Percentiles rank a stretch among this genome's conserved stretches.
These are phyloP conservation scores for Parapsyche elsis DNA, from an alignment of 1,140 invertebrate species.

Conservation along the genomic window DNA sequence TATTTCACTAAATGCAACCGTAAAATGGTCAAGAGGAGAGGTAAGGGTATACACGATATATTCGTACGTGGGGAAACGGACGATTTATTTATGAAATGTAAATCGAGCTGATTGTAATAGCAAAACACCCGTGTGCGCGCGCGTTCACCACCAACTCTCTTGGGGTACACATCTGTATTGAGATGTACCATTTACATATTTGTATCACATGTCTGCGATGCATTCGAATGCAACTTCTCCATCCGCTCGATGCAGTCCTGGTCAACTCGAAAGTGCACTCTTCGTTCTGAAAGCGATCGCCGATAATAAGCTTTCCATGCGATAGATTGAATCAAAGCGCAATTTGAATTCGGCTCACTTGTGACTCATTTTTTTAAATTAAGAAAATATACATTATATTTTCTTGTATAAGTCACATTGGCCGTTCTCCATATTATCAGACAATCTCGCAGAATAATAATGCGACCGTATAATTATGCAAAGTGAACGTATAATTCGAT, in stretches of 20 bases:
- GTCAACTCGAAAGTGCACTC: background rate
- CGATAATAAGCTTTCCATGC: background rate
- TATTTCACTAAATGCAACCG: background rate
- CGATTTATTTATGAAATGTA: constrained; percentile 56
- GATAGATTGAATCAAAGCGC: background rate
- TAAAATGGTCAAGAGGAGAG: background rate
- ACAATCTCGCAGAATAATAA: constrained; percentile 8
- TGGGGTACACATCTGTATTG: constrained; percentile 49
- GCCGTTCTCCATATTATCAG: background rate
- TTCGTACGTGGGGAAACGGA: constrained; percentile 12
- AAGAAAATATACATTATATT: no score
- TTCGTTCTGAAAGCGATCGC: background rate
- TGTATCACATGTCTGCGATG: constrained; percentile 45
- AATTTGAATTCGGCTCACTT: no score
- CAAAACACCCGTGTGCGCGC: constrained; percentile 22
- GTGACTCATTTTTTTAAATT: no score
- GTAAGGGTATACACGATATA: background rate
- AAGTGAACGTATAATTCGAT: constrained; percentile 31
- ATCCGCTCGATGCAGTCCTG: constrained; percentile 9
- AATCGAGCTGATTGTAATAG: constrained; percentile 54
- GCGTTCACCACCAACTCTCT: no score
- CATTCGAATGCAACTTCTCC: constrained; percentile 40
- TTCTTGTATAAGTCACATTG: background rate
- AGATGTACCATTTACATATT: constrained; percentile 57
- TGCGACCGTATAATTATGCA: constrained; percentile 30